Evolutionary conservation across 1,140 invertebrate genomes (phyloP), one percentile per base, ranked within the genome.

Genomic region (Liolophura sinensis): DNA sequence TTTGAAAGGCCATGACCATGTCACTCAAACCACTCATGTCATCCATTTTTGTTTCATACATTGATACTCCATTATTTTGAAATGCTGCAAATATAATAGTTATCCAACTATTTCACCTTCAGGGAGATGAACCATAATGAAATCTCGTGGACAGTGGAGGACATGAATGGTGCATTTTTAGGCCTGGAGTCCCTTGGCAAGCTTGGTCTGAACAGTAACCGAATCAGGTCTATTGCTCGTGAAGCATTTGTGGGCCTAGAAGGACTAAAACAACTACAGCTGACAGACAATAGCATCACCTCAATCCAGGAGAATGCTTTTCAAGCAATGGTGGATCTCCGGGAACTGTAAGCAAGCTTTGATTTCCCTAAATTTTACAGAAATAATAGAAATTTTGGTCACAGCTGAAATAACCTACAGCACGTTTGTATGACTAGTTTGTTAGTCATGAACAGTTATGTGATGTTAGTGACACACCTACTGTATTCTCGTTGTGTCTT

Each of bases 131-230:
- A 91, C 74, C 88, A 90, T 67, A 97, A 97, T 82, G 89, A 91
- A 79, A 90, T 97, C 70, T 93, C 92, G 0, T 95, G 92, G 89
- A 91, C 91, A 58, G 90, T 96, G 52, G 95, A 97, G 85, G 94
- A 96, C 82, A 90, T 90, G 75, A 90, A 88, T 56, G 91, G 90
- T 61, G 89, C 91, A 1, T 97, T 96, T 81, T 86, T 88, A 62
- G 89, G 91, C n/a, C 83, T 97, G 47, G 86, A 84, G 25, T 89
- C 90, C 66, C 85, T 97, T 31, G 84, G 87, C 50, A 89, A 86
- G 62, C 87, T 97, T 51, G 88, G 89, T 73, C 86, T 98, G 64
- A 89, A 91, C 25, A 86, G 64, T 52, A 98, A 97, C 84, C 88
- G 91, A 71, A 93, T 97, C 66, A 94, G 92, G 80, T 93, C 93